A percentile compares a stretch with the other conserved stretches of the same genome.
Evolutionary conservation across 1,140 invertebrate genomes (phyloP).

Genomic region (Holotrichia oblita): DNA sequence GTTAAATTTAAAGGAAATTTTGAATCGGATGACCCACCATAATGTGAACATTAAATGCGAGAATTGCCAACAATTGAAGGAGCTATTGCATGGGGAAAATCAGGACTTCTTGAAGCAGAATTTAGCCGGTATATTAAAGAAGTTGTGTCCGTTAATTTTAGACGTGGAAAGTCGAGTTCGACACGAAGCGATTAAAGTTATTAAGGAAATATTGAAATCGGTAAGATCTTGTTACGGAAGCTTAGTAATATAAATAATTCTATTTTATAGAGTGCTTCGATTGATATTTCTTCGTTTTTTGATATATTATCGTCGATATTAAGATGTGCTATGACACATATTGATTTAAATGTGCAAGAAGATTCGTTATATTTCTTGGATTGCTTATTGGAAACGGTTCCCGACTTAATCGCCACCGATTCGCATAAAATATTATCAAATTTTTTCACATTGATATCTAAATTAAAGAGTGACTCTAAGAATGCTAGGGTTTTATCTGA

Average conservation of each 20-base stretch:
- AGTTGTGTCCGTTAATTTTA: slow-evolving; percentile 72
- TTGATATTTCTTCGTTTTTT: slow-evolving; percentile 73
- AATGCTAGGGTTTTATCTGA: slow-evolving; percentile 70
- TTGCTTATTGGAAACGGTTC: slow-evolving; percentile 70
- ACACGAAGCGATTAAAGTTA: slow-evolving; percentile 72
- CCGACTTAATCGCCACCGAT: slow-evolving; percentile 69
- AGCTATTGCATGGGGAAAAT: slow-evolving; percentile 67
- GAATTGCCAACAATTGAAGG: slow-evolving; percentile 75
- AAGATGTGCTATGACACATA: slow-evolving; percentile 87
- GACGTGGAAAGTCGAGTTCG: slow-evolving; percentile 79
- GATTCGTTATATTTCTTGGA: slow-evolving; percentile 84
- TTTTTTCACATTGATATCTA: slow-evolving; percentile 84
- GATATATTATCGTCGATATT: slow-evolving; percentile 79
- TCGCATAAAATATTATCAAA: slow-evolving; percentile 76
- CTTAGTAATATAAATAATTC: slow-evolving; percentile 22
- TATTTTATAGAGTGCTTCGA: slow-evolving; percentile 55
- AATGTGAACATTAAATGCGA: slow-evolving; percentile 76
- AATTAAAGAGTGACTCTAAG: slow-evolving; percentile 68
- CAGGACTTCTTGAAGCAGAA: slow-evolving; percentile 67
- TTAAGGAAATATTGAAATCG: slow-evolving; percentile 71
- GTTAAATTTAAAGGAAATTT: slow-evolving; percentile 75
- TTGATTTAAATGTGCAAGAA: slow-evolving; percentile 79
- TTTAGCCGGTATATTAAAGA: slow-evolving; percentile 74
- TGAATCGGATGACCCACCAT: slow-evolving; percentile 80
- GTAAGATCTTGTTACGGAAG: slow-evolving; percentile 52